Evolutionary conservation across 2,888 invertebrate species (phyloP).

Genomic region (Imbricaverruca yamaguchii): DNA sequence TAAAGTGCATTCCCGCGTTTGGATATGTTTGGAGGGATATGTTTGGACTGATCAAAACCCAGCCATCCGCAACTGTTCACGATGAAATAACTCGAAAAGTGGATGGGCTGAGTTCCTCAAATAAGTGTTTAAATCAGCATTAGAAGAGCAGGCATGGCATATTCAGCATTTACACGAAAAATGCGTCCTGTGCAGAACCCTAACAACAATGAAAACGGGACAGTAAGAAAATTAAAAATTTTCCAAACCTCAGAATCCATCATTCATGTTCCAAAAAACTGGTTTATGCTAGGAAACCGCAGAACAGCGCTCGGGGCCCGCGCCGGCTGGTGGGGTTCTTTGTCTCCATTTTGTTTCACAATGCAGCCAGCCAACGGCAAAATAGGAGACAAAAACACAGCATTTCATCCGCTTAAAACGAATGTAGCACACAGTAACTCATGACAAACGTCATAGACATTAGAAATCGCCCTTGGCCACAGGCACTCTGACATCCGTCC

Average conservation of each 20-base stretch:
- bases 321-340: neutral
- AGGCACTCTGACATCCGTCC: too few relatives aligned
- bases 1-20: too few relatives aligned
- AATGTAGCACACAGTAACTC: neutral
- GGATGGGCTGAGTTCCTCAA: too few relatives aligned
- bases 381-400: neutral
- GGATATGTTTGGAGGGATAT: too few relatives aligned
- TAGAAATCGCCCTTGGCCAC: neutral
- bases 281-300: too few relatives aligned
- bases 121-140: too few relatives aligned
- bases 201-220: neutral
- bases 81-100: too few relatives aligned
- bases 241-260: neutral
- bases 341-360: constrained; percentile 22
- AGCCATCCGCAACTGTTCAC: too few relatives aligned
- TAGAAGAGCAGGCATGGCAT: too few relatives aligned
- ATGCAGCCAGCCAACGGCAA: neutral
- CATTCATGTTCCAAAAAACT: too few relatives aligned
- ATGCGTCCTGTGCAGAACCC: neutral
- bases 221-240: neutral
- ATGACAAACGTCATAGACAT: neutral
- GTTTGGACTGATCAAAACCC: too few relatives aligned
- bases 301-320: neutral
- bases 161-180: neutral
- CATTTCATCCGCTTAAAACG: neutral